A percentile compares a stretch with the other conserved stretches of the same genome.
These are phyloP conservation scores for Cebus imitator DNA, from an alignment of 2,113 vertebrate species.

Conservation along the genomic window DNA sequence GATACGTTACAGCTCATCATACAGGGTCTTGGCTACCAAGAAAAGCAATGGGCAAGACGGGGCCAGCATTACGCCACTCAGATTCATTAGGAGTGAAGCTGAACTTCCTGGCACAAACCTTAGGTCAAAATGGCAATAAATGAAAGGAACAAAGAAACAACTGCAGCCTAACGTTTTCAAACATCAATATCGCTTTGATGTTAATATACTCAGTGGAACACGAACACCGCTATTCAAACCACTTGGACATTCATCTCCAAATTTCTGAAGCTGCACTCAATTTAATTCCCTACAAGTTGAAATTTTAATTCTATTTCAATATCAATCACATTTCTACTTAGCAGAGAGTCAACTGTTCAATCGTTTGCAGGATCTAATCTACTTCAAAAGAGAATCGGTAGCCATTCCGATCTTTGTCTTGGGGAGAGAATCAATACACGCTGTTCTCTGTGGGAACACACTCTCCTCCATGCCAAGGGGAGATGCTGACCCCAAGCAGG, in stretches of 20 bases:
- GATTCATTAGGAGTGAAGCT: neutral
- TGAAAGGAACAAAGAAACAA: neutral
- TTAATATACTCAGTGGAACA: neutral
- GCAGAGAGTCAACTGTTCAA: neutral
- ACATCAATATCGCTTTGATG: neutral
- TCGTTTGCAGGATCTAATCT: neutral
- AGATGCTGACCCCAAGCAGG: neutral
- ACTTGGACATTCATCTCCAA: neutral
- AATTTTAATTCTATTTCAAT: neutral
- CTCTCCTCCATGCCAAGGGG: neutral
- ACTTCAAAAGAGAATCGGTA: neutral
- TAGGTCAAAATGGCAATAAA: neutral
- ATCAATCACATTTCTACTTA: neutral
- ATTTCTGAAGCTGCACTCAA: neutral
- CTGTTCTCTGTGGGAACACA: neutral
- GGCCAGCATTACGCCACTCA: neutral
- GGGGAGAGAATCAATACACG: too few relatives aligned
- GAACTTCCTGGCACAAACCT: conserved; percentile 57
- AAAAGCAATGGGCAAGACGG: neutral
- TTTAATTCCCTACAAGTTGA: neutral
- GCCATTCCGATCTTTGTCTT: neutral
- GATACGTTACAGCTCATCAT: neutral
- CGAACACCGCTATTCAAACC: neutral
- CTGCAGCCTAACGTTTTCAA: neutral
- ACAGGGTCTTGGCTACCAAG: neutral